Conservation (phyloP, 1,140 invertebrate genomes). For the Drosophila equinoxialis region DNA sequence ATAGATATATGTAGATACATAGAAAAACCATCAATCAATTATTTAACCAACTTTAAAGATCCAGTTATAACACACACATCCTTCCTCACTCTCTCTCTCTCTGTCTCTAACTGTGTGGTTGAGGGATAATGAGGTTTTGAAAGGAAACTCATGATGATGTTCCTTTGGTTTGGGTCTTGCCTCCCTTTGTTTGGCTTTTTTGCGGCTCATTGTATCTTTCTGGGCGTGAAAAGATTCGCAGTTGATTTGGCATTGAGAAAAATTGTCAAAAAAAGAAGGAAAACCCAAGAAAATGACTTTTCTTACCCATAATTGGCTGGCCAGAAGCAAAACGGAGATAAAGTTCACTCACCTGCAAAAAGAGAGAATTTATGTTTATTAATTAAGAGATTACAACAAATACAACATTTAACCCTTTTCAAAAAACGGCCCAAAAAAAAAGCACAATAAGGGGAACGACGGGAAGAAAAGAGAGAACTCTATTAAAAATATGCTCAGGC, state of each 20-base stretch:
- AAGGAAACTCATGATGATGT: slow-evolving; percentile 57
- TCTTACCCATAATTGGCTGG: slow-evolving; percentile 9
- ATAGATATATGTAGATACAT: slow-evolving; percentile 23
- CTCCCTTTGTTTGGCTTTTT: slow-evolving; percentile 39
- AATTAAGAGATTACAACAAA: slow-evolving; percentile 71
- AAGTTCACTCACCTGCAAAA: slow-evolving; percentile 66
- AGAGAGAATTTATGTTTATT: slow-evolving; percentile 62
- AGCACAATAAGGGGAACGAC: background rate
- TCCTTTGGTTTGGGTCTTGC: slow-evolving; percentile 49
- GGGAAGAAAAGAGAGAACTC: slow-evolving; percentile 56
- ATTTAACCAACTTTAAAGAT: slow-evolving; percentile 29
- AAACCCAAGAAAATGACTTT: background rate
- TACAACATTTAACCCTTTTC: slow-evolving; percentile 60
- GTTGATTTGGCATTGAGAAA: slow-evolving; percentile 46
- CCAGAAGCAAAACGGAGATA: background rate
- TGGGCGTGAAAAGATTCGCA: slow-evolving; percentile 57
- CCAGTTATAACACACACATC: slow-evolving; percentile 40
- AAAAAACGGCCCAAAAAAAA: slow-evolving; percentile 19
- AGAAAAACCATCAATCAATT: slow-evolving; percentile 65
- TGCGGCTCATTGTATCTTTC: slow-evolving; percentile 29
- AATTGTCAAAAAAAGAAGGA: background rate
- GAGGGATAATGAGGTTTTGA: slow-evolving; percentile 50
- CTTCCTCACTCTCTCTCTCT: background rate
- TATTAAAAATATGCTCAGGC: slow-evolving; percentile 74
- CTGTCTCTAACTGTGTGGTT: slow-evolving; percentile 12